phyloP scores from a whole-genome alignment of 2,797 vertebrate species.

The Oceanodroma leucorhoa region DNA sequence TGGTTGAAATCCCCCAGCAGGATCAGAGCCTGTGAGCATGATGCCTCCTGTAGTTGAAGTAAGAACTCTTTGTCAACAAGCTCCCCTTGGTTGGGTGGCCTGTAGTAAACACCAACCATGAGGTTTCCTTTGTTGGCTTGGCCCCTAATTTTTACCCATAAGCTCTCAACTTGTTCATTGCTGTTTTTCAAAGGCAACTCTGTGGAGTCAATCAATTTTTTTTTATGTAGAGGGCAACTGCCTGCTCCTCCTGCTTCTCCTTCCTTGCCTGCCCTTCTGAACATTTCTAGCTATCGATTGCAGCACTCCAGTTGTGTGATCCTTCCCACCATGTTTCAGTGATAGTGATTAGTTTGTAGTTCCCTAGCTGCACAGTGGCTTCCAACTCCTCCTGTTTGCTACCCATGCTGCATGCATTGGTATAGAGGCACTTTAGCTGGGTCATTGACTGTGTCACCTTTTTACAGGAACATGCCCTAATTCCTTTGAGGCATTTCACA shows the following conservation, averaged over 20 bases:
- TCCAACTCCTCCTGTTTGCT: background rate
- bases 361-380: background rate
- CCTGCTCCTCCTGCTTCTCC: background rate
- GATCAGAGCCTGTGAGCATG: background rate
- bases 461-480: background rate
- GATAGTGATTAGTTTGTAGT: background rate
- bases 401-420: fast-evolving
- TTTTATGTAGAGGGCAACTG: background rate
- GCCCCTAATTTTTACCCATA: background rate
- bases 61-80: background rate
- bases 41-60: background rate
- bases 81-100: background rate
- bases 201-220: background rate
- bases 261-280: background rate
- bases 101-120: background rate
- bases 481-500: background rate
- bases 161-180: background rate
- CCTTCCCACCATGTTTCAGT: background rate
- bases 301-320: background rate
- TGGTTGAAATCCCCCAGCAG: background rate
- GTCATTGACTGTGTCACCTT: background rate
- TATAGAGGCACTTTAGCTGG: background rate
- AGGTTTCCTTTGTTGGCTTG: background rate
- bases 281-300: background rate
- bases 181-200: background rate